Evolutionary conservation across 2,888 invertebrate genomes (phyloP).

Genomic region (Augochlorella aurata): DNA sequence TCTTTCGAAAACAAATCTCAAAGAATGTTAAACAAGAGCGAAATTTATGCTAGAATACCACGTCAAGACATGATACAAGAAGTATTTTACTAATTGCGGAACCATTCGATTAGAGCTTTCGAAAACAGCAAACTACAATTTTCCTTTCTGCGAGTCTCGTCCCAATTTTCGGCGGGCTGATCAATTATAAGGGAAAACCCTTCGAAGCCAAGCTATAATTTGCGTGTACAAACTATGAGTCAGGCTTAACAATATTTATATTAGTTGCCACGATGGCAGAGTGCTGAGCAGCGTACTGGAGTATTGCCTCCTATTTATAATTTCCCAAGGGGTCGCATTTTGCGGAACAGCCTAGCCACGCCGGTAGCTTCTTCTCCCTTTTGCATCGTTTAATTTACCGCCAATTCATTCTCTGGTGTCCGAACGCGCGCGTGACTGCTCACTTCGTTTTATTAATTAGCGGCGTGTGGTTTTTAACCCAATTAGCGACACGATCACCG

Average conservation of each 20-base stretch:
- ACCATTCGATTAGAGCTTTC: background rate
- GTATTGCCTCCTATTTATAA: constrained; percentile 58
- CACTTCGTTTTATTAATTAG: constrained; percentile 37
- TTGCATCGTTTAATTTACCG: constrained; percentile 41
- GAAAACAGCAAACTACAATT: background rate
- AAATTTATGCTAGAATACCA: too few species aligned
- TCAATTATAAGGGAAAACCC: background rate
- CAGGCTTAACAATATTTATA: constrained; percentile 49
- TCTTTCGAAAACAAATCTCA: too few species aligned
- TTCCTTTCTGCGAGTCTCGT: background rate
- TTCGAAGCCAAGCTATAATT: constrained; percentile 9
- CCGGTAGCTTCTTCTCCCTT: constrained; percentile 34
- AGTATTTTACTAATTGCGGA: background rate
- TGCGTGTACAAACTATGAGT: constrained; percentile 22
- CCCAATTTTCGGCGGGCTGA: background rate
- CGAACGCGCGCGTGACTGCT: background rate
- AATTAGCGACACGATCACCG: constrained; percentile 20
- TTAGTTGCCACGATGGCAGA: constrained; percentile 32
- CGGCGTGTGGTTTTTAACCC: background rate
- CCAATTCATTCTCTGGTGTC: constrained; percentile 23
- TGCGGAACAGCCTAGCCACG: constrained; percentile 22
- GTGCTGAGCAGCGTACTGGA: background rate
- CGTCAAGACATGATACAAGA: too few species aligned
- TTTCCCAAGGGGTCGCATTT: constrained; percentile 51
- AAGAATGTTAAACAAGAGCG: too few species aligned